phyloP scores from a whole-genome alignment of 2,797 vertebrate genomes.

The Erethizon dorsatum region DNA sequence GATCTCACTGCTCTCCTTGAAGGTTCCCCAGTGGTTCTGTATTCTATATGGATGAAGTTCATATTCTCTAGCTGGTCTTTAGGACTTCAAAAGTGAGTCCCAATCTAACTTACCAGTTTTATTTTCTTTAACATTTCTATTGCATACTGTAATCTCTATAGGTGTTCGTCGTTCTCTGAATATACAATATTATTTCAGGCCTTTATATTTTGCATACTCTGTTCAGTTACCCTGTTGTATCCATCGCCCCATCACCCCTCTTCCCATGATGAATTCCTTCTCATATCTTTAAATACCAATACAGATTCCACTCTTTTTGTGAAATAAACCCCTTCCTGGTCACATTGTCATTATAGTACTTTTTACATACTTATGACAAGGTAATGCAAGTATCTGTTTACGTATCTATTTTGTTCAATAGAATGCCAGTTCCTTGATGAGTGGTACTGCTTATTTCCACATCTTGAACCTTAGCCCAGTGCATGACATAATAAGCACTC shows the following conservation, averaged over 20 bases:
- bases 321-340: neutral
- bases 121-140: conserved; percentile 43
- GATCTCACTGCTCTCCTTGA: neutral
- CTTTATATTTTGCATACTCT: conserved; percentile 13
- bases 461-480: conserved; percentile 42
- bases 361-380: neutral
- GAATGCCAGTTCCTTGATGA: conserved; percentile 40
- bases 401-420: conserved; percentile 53
- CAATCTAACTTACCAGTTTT: neutral
- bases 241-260: neutral
- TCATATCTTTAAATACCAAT: conserved; percentile 40
- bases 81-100: neutral
- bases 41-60: neutral
- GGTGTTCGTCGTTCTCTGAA: neutral
- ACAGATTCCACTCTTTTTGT: conserved; percentile 35
- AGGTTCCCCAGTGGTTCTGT: neutral
- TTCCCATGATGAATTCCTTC: neutral
- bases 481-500: conserved; percentile 44
- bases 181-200: conserved; percentile 32
- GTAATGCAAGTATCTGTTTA: conserved; percentile 50
- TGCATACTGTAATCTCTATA: neutral
- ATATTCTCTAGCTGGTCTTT: neutral
- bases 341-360: neutral
- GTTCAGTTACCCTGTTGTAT: neutral
- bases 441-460: conserved; percentile 14